A percentile compares a stretch with the other conserved stretches of the same genome.
phyloP scores from a whole-genome alignment of 2,113 vertebrate species.

The Neolamprologus caudopunctatus region DNA sequence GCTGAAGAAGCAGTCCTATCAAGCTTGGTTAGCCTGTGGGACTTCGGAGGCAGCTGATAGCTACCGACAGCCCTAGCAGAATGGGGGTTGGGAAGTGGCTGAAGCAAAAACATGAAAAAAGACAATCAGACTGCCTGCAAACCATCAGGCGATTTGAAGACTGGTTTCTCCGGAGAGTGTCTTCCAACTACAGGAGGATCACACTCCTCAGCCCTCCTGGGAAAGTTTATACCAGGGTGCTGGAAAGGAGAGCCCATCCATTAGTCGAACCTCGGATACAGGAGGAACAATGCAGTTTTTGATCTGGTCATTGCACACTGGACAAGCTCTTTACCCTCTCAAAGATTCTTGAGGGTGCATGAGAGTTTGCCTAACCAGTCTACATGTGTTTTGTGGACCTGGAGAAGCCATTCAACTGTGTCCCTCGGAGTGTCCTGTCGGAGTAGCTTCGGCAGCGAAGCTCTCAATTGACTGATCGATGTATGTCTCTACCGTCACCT shows the following conservation, averaged over 20 bases:
- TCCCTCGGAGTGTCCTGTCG: not conserved
- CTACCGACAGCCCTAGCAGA: rapidly evolving
- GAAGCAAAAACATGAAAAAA: not conserved
- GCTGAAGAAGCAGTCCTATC: not conserved
- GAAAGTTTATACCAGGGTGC: not conserved
- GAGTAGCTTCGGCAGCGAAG: not conserved
- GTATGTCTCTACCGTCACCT: not conserved
- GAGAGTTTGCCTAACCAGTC: not conserved
- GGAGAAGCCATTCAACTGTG: not conserved
- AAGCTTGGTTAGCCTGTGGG: not conserved
- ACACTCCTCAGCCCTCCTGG: not conserved
- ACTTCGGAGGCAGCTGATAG: not conserved
- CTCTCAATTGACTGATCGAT: not conserved
- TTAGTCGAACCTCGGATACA: not conserved
- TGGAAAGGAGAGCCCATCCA: not conserved
- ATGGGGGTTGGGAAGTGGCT: not conserved
- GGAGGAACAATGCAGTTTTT: not conserved
- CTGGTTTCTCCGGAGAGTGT: not conserved
- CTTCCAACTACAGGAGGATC: not conserved
- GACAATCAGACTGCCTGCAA: not conserved
- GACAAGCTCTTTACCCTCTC: not conserved
- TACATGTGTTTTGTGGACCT: not conserved
- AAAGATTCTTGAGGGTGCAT: not conserved
- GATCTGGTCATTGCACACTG: not conserved
- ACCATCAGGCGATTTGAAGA: not conserved